Base-by-base conservation (phyloP, 1,140 invertebrate genomes). In the Lordiphosa mommai region DNA sequence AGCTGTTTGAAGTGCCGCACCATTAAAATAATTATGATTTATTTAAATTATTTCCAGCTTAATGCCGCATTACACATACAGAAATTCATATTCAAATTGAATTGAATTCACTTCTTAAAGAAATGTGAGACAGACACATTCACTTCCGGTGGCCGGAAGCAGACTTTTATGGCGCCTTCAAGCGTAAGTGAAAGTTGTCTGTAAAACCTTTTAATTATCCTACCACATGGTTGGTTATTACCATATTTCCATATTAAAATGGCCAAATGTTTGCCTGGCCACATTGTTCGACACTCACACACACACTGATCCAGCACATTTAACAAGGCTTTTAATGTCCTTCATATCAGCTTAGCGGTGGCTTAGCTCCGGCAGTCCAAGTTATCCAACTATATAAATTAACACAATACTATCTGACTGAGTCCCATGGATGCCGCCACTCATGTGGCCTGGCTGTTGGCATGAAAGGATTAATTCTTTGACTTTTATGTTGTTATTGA, bases 21-120 rank as follows among this genome's bases (percentile, higher is more conserved):
- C 61, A 70, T 70, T 66, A 70, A 70, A 70, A 70, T 70, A 70
- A 66, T 70, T 70, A 70, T 70, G 49, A 70, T 70, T 70, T 66
- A 70, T 70, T 61, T 57, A 66, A 70, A 70, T 70, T 52, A 64
- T 53, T 68, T 68, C 65, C 65, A 68, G 48, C 52, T 64, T 58
- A 48, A 63, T 64, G 65, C 65, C 65, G 27, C 66, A 70, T 70
- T 66, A 56, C 23, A 27, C 23, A 6, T 27, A 27, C 23, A 27
- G 23, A 6, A 27, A 27, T 27, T 27, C 23, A 27, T n/a, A n/a
- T n/a, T n/a, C n/a, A n/a, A n/a, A n/a, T n/a, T n/a, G n/a, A 27
- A 27, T 27, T 27, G 23, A 27, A 27, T 27, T 27, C 23, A 7
- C 7, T 27, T 4, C 23, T 27, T 27, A 7, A 1, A 27, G 23